Conservation (phyloP, 2,797 vertebrate genomes). For the Gadopsis marmoratus region DNA sequence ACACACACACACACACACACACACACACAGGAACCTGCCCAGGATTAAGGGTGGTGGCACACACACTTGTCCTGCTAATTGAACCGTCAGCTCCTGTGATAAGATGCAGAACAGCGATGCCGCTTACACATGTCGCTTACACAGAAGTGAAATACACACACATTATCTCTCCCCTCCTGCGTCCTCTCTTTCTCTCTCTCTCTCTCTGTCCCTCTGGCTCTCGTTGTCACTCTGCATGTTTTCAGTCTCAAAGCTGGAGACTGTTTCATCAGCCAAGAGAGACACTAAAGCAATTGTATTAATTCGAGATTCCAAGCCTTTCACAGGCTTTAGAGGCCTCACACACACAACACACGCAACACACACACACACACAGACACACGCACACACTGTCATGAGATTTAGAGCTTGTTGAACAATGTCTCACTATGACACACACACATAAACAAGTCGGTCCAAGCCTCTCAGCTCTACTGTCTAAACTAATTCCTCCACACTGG, state of each 20-base stretch:
- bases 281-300: slow-evolving; percentile 84
- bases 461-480: slow-evolving; percentile 84
- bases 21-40: slow-evolving; percentile 28
- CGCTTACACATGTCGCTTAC: slow-evolving; percentile 69
- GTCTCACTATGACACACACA: slow-evolving; percentile 51
- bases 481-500: slow-evolving; percentile 85
- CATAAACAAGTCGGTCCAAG: slow-evolving; percentile 76
- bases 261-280: slow-evolving; percentile 80
- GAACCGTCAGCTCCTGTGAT: slow-evolving; percentile 77
- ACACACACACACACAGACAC: slow-evolving; percentile 23
- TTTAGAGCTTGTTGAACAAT: slow-evolving; percentile 80
- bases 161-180: slow-evolving; percentile 52
- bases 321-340: slow-evolving; percentile 68
- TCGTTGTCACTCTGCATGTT: slow-evolving; percentile 76
- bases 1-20: slow-evolving; percentile 25
- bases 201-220: slow-evolving; percentile 69
- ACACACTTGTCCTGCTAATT: slow-evolving; percentile 79
- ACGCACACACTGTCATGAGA: slow-evolving; percentile 60
- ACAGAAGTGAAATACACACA: slow-evolving; percentile 50
- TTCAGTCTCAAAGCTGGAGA: slow-evolving; percentile 72
- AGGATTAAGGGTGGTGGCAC: slow-evolving; percentile 61
- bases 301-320: slow-evolving; percentile 77
- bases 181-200: slow-evolving; percentile 35
- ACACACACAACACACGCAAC: slow-evolving; percentile 24
- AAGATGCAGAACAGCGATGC: slow-evolving; percentile 76